Base-by-base conservation (phyloP, 2,888 invertebrate species). In the Leptothorax acervorum region DNA sequence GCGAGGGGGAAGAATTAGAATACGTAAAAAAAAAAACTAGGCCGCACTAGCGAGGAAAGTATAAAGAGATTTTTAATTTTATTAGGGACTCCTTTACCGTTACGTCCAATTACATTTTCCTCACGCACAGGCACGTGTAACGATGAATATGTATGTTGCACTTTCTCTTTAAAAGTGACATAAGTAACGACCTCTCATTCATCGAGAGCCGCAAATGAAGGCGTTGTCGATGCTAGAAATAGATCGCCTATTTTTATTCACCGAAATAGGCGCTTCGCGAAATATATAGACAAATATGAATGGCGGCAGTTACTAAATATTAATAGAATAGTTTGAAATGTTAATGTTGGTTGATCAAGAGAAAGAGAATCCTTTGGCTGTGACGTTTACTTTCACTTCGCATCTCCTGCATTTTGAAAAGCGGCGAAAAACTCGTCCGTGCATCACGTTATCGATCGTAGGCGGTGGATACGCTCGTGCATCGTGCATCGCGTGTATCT, bases 141-240 rank as follows among this genome's bases (percentile, higher is more conserved):
- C 55, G 45, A 68, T 68, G 48, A 73, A 42, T 55, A 55, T 31
- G 28, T 28, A 60, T 31, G 31, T n/a, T 18, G 39, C 23, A 60
- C 60, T 74, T 74, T 74, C 74, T 60, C 57, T 45, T 60, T 57
- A 31, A 74, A 31, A 74, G n/a, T 42, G 45, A 57, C 18, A 23
- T 42, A 45, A 66, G 45, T 28, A 57, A 57, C 3, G 18, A 74
- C 1, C 6, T 74, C 18, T 18, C 8, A 11, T 31, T 74, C 28
- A 51, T 74, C 4, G 28, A 11, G 28, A 31, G 2, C 4, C 18
- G 12, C 12, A 15, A 57, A 42, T 31, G 42, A 28, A 15, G 39
- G 23, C 3, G 18, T 42, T 18, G 23, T 15, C 39, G 15, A 18
- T n/a, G 55, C 2, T 23, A 18, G 6, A 42, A 45, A 18, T 45